phyloP scores from a whole-genome alignment of 1,140 invertebrate genomes.

The silkworm (Bombyx mori) region DNA sequence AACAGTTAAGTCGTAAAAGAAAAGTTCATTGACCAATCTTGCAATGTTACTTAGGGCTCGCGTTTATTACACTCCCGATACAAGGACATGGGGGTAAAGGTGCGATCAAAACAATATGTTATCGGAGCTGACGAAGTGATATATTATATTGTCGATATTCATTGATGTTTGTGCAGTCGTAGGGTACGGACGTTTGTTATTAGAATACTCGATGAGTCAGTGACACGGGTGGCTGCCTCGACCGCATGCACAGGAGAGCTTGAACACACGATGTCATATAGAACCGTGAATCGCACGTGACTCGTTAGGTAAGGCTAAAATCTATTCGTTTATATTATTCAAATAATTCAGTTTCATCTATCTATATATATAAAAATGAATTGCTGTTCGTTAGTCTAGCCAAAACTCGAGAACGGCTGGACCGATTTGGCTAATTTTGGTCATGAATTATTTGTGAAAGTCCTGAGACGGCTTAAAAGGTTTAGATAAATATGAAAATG shows the following conservation, averaged over 20 bases:
- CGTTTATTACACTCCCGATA: no score
- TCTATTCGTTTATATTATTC: neutral
- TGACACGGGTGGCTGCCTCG: neutral
- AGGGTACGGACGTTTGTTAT: constrained; percentile 25
- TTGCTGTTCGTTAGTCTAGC: no score
- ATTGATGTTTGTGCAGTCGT: constrained; percentile 37
- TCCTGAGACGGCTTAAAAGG: no score
- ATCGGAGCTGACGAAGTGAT: constrained; percentile 18
- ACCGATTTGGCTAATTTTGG: no score
- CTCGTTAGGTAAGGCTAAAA: neutral
- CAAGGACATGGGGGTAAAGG: no score
- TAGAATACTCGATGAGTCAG: constrained; percentile 15
- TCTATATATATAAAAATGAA: no score
- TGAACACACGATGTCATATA: neutral
- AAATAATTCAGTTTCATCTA: neutral
- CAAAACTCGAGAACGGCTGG: no score
- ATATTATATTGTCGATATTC: constrained; percentile 25
- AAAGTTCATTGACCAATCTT: no score
- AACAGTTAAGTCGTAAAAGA: no score
- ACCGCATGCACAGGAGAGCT: neutral
- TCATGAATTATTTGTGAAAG: no score
- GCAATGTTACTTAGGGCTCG: no score
- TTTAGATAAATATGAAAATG: no score
- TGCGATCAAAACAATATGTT: neutral
- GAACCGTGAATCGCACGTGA: neutral